Evolutionary conservation across 2,888 invertebrate genomes (phyloP).

Genomic region (Tetragonula carbonaria): DNA sequence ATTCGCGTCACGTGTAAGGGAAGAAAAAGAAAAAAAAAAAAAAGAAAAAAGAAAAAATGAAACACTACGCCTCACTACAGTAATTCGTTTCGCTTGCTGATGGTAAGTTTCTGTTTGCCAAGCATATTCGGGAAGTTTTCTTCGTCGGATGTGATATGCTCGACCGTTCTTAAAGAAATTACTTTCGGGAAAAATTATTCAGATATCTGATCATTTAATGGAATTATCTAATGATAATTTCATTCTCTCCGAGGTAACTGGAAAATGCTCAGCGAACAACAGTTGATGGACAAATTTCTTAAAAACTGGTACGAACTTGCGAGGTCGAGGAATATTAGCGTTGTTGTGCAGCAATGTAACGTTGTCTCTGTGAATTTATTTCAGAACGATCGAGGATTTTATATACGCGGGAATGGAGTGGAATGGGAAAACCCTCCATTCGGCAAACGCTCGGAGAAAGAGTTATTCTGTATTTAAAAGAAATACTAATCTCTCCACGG

Average conservation of each 20-base stretch:
- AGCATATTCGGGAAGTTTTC: conserved; percentile 19
- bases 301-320: neutral
- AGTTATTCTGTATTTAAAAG: conserved; percentile 38
- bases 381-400: conserved; percentile 39
- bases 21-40: no score
- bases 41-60: neutral
- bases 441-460: conserved; percentile 38
- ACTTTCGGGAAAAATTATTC: neutral
- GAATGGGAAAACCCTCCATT: conserved; percentile 21
- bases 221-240: neutral
- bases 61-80: conserved; percentile 66
- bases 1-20: conserved; percentile 42
- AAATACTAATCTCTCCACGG: conserved; percentile 34
- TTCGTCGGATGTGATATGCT: neutral
- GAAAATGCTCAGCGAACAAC: neutral
- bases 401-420: conserved; percentile 10
- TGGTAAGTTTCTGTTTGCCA: conserved; percentile 31
- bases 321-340: neutral
- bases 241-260: no score
- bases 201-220: no score
- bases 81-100: conserved; percentile 57
- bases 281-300: neutral
- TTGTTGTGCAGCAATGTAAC: neutral
- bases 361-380: conserved; percentile 11
- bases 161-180: conserved; percentile 23